Percentiles rank a stretch among this genome's conserved stretches.
Evolutionary conservation across 2,888 invertebrate species (phyloP).

Genomic region (Spodoptera exigua): DNA sequence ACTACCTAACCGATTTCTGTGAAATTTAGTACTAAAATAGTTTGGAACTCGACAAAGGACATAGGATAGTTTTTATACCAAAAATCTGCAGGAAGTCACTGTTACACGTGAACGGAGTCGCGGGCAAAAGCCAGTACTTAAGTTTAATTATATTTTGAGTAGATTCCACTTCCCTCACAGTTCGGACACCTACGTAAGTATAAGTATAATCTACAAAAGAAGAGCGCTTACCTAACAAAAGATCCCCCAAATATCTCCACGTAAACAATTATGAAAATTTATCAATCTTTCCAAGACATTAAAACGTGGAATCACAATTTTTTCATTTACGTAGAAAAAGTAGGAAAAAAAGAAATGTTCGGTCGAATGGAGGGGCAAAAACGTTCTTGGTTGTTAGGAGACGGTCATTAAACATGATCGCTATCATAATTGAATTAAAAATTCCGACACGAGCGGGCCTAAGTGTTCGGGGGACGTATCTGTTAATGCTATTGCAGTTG

Average conservation of each 20-base stretch:
- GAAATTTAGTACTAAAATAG: too few relatives aligned
- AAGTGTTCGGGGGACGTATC: slow-evolving; percentile 64
- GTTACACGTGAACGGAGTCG: too few relatives aligned
- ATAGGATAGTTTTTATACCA: too few relatives aligned
- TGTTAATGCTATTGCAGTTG: slow-evolving; percentile 61
- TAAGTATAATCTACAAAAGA: too few relatives aligned
- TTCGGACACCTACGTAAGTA: too few relatives aligned
- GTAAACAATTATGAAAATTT: slow-evolving; percentile 73
- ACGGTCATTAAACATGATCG: slow-evolving; percentile 88
- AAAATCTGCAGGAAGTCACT: too few relatives aligned
- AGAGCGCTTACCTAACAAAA: not conserved
- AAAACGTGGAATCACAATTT: slow-evolving; percentile 58
- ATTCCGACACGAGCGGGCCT: slow-evolving; percentile 85
- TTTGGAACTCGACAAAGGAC: too few relatives aligned
- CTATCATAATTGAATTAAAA: slow-evolving; percentile 90
- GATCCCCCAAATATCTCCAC: slow-evolving; percentile 56
- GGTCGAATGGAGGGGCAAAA: slow-evolving; percentile 71
- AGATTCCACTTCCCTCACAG: too few relatives aligned
- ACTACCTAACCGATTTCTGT: too few relatives aligned
- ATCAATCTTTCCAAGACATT: slow-evolving; percentile 75
- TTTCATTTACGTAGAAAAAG: slow-evolving; percentile 52
- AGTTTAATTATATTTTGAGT: too few relatives aligned
- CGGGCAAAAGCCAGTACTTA: too few relatives aligned
- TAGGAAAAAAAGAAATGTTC: slow-evolving; percentile 52
- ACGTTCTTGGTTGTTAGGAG: slow-evolving; percentile 75